A percentile compares a stretch with the other conserved stretches of the same genome.
phyloP scores from a whole-genome alignment of 1,140 invertebrate species.

The Camponotus vicinus region DNA sequence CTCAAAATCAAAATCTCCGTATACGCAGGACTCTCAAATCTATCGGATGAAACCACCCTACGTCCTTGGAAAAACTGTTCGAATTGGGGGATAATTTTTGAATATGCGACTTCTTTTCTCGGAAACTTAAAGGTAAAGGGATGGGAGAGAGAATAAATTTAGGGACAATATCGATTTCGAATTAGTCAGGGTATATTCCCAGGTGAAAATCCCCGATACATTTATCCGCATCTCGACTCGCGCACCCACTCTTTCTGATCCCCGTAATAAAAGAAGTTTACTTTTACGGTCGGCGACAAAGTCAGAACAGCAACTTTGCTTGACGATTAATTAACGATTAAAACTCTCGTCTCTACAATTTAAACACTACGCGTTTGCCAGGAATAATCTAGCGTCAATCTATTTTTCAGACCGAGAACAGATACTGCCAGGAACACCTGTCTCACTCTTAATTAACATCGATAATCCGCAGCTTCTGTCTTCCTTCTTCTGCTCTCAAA shows the following conservation, averaged over 20 bases:
- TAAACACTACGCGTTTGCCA: not conserved
- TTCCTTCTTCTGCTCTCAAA: not conserved
- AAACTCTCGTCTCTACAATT: constrained; percentile 43
- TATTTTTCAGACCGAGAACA: constrained; percentile 45
- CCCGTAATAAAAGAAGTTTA: constrained; percentile 15
- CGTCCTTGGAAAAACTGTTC: not conserved
- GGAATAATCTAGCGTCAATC: constrained; percentile 52
- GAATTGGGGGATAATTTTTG: not conserved
- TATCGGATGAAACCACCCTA: not conserved
- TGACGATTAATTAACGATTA: constrained; percentile 45
- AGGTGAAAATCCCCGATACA: not conserved
- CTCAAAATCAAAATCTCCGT: constrained; percentile 39
- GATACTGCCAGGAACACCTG: constrained; percentile 46
- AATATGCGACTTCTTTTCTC: not conserved
- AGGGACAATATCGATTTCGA: not conserved
- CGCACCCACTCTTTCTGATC: not conserved
- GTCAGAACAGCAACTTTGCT: constrained; percentile 23
- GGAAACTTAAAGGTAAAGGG: not conserved
- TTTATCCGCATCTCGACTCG: not conserved
- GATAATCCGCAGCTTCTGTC: constrained; percentile 31
- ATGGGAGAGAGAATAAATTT: not conserved
- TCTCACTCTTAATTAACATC: constrained; percentile 59
- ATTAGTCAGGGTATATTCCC: not conserved
- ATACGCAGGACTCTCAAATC: not conserved
- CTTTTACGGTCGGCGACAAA: constrained; percentile 23